These are phyloP conservation scores for Octonoba sinensis DNA, from an alignment of 2,888 invertebrate species.

Conservation along the genomic window DNA sequence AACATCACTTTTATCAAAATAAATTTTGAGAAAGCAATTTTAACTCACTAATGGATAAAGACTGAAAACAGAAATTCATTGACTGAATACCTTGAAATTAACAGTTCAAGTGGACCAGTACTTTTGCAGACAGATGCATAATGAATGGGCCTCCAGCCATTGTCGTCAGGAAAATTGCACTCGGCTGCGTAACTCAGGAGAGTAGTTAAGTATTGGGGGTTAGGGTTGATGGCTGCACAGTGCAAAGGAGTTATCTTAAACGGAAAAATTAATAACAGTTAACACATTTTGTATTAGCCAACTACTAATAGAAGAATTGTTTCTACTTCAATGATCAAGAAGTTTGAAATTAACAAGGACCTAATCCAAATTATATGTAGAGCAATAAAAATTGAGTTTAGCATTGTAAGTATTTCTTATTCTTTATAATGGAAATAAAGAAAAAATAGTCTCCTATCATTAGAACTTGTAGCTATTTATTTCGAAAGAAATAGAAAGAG, in stretches of 20 bases:
- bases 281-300: background rate
- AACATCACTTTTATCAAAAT: background rate
- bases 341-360: background rate
- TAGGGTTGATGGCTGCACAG: slow-evolving; percentile 75
- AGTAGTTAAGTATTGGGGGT: slow-evolving; percentile 71
- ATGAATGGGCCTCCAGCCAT: slow-evolving; percentile 73
- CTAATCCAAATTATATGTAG: background rate
- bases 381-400: background rate
- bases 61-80: background rate
- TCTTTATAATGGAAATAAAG: background rate
- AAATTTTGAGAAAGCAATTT: background rate
- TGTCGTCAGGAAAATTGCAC: slow-evolving; percentile 72
- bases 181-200: slow-evolving; percentile 72
- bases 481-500: no score
- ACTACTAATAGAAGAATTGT: no score
- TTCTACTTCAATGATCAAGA: no score
- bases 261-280: no score
- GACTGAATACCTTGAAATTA: slow-evolving; percentile 57
- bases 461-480: no score
- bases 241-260: slow-evolving; percentile 74
- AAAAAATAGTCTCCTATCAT: no score
- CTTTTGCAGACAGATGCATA: slow-evolving; percentile 74
- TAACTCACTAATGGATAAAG: background rate
- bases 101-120: slow-evolving; percentile 72
- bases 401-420: background rate